Conservation (phyloP, 2,888 invertebrate species). For the Drosophila sordidapex region DNA sequence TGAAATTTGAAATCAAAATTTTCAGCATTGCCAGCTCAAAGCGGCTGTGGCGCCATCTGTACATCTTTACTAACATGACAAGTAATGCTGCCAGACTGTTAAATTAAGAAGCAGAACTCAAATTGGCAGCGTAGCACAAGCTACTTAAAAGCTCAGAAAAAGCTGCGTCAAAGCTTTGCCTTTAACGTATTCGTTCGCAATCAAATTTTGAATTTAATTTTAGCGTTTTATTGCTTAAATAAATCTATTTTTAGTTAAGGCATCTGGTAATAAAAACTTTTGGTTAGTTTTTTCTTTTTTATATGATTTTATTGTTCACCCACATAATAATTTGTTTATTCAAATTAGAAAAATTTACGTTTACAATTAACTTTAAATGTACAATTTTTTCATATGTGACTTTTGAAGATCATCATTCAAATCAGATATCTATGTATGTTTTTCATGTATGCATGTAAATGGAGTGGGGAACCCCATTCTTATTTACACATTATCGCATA, state of each 20-base stretch:
- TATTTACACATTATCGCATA: slow-evolving; percentile 43
- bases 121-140: not conserved
- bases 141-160: not conserved
- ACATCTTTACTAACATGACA: not conserved
- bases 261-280: not conserved
- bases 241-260: not conserved
- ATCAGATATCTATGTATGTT: slow-evolving; percentile 48
- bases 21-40: slow-evolving; percentile 1
- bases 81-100: slow-evolving; percentile 19
- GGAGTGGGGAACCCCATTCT: slow-evolving; percentile 52
- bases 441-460: slow-evolving; percentile 47
- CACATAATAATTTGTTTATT: slow-evolving; percentile 79
- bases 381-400: slow-evolving; percentile 66
- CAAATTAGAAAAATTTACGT: slow-evolving; percentile 77
- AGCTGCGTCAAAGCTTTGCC: not conserved
- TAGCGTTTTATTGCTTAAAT: not conserved
- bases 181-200: not conserved
- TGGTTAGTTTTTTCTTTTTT: not conserved
- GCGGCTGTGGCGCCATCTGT: slow-evolving; percentile 32
- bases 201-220: not conserved
- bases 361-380: slow-evolving; percentile 75
- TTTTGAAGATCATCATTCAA: slow-evolving; percentile 71
- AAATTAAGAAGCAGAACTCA: not conserved
- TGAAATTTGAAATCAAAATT: not conserved
- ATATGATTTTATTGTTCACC: slow-evolving; percentile 69